Percentiles rank a stretch among this genome's conserved stretches.
Evolutionary conservation across 1,140 invertebrate genomes (phyloP).

Genomic region (Rhagoletis zephyria): DNA sequence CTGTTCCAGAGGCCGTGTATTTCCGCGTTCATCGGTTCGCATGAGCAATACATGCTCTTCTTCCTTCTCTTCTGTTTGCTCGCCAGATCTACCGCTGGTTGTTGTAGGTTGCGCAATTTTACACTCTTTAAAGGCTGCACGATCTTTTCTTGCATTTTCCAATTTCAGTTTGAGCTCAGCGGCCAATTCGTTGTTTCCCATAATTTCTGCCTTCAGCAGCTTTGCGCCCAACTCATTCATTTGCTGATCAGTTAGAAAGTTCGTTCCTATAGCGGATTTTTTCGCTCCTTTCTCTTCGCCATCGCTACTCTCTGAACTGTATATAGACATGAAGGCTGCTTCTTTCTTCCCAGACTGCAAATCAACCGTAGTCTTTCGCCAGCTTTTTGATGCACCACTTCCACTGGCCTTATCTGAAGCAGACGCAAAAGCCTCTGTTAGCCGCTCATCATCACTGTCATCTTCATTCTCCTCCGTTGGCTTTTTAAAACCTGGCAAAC

Average conservation of each 20-base stretch:
- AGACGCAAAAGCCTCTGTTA: background rate
- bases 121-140: slow-evolving; percentile 70
- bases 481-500: slow-evolving; percentile 79
- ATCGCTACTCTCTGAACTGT: background rate
- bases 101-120: slow-evolving; percentile 49
- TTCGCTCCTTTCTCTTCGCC: background rate
- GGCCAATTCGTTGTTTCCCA: slow-evolving; percentile 84
- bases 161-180: slow-evolving; percentile 83
- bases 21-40: slow-evolving; percentile 80
- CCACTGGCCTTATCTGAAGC: background rate
- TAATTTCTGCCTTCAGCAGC: slow-evolving; percentile 91
- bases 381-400: background rate
- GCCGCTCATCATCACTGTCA: slow-evolving; percentile 1
- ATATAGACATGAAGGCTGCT: background rate
- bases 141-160: slow-evolving; percentile 79
- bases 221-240: slow-evolving; percentile 91
- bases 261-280: slow-evolving; percentile 13
- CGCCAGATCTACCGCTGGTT: background rate
- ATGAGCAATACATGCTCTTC: slow-evolving; percentile 82
- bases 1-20: slow-evolving; percentile 75
- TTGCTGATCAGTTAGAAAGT: slow-evolving; percentile 82
- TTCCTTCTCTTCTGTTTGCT: slow-evolving; percentile 58
- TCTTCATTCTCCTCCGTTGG: slow-evolving; percentile 66
- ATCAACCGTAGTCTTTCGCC: background rate
- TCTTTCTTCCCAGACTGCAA: background rate